These are phyloP conservation scores for Micrasema minimum DNA, from an alignment of 1,140 invertebrate genomes.

Conservation along the genomic window DNA sequence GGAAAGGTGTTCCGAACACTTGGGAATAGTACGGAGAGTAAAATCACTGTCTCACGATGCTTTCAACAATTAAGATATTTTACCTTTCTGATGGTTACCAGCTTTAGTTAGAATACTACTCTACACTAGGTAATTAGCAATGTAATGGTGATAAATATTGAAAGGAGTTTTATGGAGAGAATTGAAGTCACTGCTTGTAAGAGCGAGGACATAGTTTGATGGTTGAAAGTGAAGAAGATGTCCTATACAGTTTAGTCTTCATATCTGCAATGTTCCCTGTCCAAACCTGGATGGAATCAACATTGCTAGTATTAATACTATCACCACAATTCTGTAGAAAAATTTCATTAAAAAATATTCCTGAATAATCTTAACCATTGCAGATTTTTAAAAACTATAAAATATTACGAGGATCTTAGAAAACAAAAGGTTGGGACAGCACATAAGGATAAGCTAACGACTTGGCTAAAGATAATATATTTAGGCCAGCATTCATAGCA, in stretches of 20 bases:
- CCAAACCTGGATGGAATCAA: constrained; percentile 38
- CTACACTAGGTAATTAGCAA: constrained; percentile 7
- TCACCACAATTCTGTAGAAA: too few relatives aligned
- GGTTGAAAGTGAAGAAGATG: constrained; percentile 18
- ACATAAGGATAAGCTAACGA: too few relatives aligned
- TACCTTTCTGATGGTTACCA: constrained; percentile 33
- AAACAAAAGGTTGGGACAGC: too few relatives aligned
- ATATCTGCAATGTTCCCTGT: constrained; percentile 28
- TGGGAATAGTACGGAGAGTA: constrained; percentile 17
- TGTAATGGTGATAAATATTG: constrained; percentile 4
- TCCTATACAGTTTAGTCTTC: constrained; percentile 35
- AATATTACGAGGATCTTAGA: too few relatives aligned
- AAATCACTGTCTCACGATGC: constrained; percentile 31
- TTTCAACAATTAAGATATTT: constrained; percentile 32
- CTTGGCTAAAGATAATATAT: too few relatives aligned
- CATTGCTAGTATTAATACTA: constrained; percentile 33
- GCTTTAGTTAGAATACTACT: constrained; percentile 14
- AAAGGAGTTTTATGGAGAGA: constrained; percentile 15
- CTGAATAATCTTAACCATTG: too few relatives aligned
- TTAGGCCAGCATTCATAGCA: too few relatives aligned
- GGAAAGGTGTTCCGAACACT: constrained; percentile 22
- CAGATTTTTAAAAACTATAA: too few relatives aligned
- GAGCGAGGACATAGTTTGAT: constrained; percentile 19
- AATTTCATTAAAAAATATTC: too few relatives aligned
- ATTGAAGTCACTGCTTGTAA: constrained; percentile 12